Conservation (phyloP, 2,797 vertebrate genomes). For the Pelochelys cantorii region DNA sequence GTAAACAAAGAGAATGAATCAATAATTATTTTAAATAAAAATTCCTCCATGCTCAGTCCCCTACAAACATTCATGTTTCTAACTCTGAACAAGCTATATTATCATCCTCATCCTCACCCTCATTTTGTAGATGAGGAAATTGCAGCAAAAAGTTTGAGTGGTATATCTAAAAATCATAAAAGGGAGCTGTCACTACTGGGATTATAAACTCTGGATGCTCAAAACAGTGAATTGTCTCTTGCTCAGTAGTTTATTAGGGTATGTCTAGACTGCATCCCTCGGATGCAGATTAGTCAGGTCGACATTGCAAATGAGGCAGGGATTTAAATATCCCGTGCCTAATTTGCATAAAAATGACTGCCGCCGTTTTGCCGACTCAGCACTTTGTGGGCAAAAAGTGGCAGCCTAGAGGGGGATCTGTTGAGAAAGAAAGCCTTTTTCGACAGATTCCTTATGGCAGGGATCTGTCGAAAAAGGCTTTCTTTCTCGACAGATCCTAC, state of each 20-base stretch:
- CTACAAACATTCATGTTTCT: neutral
- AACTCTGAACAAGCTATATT: neutral
- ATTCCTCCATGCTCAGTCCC: neutral
- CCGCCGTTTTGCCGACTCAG: too few relatives aligned
- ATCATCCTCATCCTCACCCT: neutral
- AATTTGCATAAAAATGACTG: too few relatives aligned
- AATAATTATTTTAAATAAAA: neutral
- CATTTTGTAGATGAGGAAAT: neutral
- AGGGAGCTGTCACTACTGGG: neutral
- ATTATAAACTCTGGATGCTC: neutral
- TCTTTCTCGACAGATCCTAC: too few relatives aligned
- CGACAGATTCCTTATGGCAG: too few relatives aligned
- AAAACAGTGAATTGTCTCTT: neutral
- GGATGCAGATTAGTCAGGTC: too few relatives aligned
- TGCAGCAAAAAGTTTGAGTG: neutral
- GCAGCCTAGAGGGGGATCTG: too few relatives aligned
- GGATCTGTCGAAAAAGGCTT: too few relatives aligned
- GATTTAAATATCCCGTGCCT: too few relatives aligned
- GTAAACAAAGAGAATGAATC: neutral
- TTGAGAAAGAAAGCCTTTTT: too few relatives aligned
- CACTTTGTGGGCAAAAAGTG: too few relatives aligned
- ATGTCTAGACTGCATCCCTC: too few relatives aligned
- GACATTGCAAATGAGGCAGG: too few relatives aligned
- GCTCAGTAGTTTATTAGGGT: neutral
- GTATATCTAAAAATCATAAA: accelerated